A percentile compares a stretch with the other conserved stretches of the same genome.
Evolutionary conservation across 1,140 invertebrate species (phyloP).

Genomic region (Drosophila ogumai): DNA sequence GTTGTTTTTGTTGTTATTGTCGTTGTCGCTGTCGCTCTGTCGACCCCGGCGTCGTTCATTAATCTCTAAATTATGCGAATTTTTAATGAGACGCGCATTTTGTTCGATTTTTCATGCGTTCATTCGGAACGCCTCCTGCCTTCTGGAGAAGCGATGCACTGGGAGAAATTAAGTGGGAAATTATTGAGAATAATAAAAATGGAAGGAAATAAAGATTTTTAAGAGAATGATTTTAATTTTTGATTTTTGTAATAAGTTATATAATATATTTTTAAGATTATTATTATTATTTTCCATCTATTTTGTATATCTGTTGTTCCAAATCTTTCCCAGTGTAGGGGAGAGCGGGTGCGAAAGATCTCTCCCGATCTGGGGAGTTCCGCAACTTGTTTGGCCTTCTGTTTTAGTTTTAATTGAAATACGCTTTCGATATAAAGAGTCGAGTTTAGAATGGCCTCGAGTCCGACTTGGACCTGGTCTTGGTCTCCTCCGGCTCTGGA

Average conservation of each 20-base stretch:
- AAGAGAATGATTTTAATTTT: no score
- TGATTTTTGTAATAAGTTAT: no score
- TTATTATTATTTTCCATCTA: no score
- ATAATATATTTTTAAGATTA: no score
- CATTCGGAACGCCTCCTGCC: slow-evolving; percentile 17
- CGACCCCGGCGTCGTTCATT: slow-evolving; percentile 65
- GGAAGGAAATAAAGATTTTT: not conserved
- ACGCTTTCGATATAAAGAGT: slow-evolving; percentile 76
- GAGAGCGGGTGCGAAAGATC: slow-evolving; percentile 19
- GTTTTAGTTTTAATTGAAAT: slow-evolving; percentile 83
- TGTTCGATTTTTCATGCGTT: slow-evolving; percentile 79
- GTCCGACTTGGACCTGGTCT: slow-evolving; percentile 17
- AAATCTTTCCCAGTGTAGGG: slow-evolving; percentile 8
- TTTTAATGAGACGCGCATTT: slow-evolving; percentile 83
- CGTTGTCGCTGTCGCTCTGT: slow-evolving; percentile 58
- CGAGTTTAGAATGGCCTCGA: slow-evolving; percentile 59
- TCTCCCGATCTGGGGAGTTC: slow-evolving; percentile 25
- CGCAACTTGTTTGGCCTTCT: slow-evolving; percentile 66
- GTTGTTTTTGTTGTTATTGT: slow-evolving; percentile 37
- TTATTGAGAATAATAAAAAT: not conserved
- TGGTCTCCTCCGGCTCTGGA: slow-evolving; percentile 17
- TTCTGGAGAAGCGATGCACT: slow-evolving; percentile 20
- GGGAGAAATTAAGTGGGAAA: not conserved
- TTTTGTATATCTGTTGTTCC: not conserved
- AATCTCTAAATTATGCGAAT: slow-evolving; percentile 84